phyloP scores from a whole-genome alignment of 2,888 invertebrate genomes.

The Dioctria rufipes region DNA sequence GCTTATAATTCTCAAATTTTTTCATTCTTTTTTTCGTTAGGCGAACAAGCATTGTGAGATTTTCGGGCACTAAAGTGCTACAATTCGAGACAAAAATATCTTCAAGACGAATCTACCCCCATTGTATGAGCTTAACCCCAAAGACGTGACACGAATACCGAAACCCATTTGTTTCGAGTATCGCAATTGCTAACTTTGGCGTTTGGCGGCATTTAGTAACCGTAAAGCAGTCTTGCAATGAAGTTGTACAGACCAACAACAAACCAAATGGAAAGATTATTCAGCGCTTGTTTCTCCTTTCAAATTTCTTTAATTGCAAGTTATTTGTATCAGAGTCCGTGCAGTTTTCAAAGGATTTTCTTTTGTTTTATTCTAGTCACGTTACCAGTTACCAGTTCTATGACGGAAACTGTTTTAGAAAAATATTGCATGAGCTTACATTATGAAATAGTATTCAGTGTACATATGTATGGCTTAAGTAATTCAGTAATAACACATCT shows the following conservation, averaged over 20 bases:
- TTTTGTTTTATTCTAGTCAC: constrained; percentile 22
- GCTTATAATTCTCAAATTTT: background rate
- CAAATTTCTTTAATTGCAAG: constrained; percentile 44
- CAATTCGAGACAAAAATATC: constrained; percentile 37
- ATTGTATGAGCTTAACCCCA: constrained; percentile 6
- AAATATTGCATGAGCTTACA: constrained; percentile 17
- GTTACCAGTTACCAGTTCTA: background rate
- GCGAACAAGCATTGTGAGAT: constrained; percentile 18
- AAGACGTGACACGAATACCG: constrained; percentile 24
- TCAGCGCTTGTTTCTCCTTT: constrained; percentile 35
- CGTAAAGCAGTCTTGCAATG: constrained; percentile 19
- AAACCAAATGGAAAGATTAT: constrained; percentile 30
- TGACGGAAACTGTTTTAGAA: background rate
- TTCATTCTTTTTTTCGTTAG: background rate
- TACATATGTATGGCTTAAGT: too few relatives aligned
- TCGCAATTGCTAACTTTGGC: constrained; percentile 23
- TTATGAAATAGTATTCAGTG: background rate
- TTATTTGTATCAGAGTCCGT: constrained; percentile 40
- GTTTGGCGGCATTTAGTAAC: constrained; percentile 34
- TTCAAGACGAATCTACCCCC: constrained; percentile 31
- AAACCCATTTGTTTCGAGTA: background rate
- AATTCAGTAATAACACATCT: too few relatives aligned
- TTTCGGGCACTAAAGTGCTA: constrained; percentile 15
- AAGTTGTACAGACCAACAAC: constrained; percentile 1
- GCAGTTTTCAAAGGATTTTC: background rate